These are phyloP conservation scores for Orussus abietinus DNA, from an alignment of 1,140 invertebrate species.

Conservation along the genomic window DNA sequence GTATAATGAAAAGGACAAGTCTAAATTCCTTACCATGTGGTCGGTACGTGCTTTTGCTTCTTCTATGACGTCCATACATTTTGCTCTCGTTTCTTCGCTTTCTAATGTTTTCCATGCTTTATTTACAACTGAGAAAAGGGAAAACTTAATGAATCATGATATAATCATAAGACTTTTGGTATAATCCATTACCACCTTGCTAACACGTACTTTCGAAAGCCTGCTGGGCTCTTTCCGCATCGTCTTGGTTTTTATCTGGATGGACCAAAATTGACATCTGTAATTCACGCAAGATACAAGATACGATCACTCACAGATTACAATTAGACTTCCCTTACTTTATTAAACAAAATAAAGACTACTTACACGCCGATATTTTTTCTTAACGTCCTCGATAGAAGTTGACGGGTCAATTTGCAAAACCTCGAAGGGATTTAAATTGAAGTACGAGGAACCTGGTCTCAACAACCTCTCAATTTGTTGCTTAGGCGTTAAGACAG, in stretches of 20 bases:
- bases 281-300: slow-evolving; percentile 22
- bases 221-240: slow-evolving; percentile 89
- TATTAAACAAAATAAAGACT: slow-evolving; percentile 15
- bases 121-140: slow-evolving; percentile 71
- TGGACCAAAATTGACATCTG: slow-evolving; percentile 95
- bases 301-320: too few relatives aligned
- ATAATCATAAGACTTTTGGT: too few relatives aligned
- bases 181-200: not conserved
- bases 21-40: slow-evolving; percentile 72
- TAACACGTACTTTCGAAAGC: slow-evolving; percentile 75
- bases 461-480: slow-evolving; percentile 90
- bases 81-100: slow-evolving; percentile 88
- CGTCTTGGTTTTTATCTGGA: slow-evolving; percentile 98
- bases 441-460: slow-evolving; percentile 93
- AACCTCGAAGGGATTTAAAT: slow-evolving; percentile 95
- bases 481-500: slow-evolving; percentile 87
- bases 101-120: slow-evolving; percentile 95
- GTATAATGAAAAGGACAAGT: slow-evolving; percentile 7
- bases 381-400: slow-evolving; percentile 88
- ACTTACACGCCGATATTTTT: slow-evolving; percentile 85
- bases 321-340: not conserved
- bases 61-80: slow-evolving; percentile 95
- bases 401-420: slow-evolving; percentile 90
- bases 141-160: slow-evolving; percentile 9
- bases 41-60: slow-evolving; percentile 94